These are phyloP conservation scores for Plecotus auritus DNA, from an alignment of 2,113 vertebrate species.

Conservation along the genomic window DNA sequence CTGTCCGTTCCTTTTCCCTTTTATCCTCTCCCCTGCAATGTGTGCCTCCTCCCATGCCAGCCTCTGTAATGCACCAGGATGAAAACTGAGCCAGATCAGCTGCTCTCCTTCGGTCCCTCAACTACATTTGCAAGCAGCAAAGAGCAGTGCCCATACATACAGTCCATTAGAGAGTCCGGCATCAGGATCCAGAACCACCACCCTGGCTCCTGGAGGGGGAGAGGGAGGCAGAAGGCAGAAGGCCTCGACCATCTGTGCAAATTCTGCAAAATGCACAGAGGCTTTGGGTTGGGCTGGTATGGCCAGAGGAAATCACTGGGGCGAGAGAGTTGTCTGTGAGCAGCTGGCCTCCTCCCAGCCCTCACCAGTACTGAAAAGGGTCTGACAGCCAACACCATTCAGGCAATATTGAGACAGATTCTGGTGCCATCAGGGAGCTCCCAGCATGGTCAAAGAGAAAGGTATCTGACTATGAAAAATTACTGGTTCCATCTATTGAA, in stretches of 20 bases:
- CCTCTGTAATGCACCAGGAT: neutral
- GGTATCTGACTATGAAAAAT: neutral
- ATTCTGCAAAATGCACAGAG: neutral
- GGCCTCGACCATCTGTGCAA: neutral
- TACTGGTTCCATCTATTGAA: neutral
- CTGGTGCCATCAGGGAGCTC: neutral
- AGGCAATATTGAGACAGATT: neutral
- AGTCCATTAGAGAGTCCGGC: neutral
- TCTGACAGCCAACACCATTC: fast-evolving
- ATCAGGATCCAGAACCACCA: neutral
- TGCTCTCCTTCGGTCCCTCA: neutral
- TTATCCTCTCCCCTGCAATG: neutral
- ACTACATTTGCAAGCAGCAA: neutral
- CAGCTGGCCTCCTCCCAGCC: neutral
- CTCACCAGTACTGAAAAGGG: neutral
- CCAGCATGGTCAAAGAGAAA: neutral
- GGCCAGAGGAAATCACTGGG: neutral
- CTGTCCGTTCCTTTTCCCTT: neutral
- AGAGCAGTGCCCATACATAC: neutral
- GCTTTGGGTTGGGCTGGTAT: neutral
- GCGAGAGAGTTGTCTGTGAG: neutral
- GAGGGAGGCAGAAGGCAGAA: neutral
- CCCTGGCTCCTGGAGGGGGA: neutral
- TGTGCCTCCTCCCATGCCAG: no score
- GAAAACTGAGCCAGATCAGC: neutral